Evolutionary conservation across 2,797 vertebrate genomes (phyloP).

Genomic region (Halcyon chelicuti): DNA sequence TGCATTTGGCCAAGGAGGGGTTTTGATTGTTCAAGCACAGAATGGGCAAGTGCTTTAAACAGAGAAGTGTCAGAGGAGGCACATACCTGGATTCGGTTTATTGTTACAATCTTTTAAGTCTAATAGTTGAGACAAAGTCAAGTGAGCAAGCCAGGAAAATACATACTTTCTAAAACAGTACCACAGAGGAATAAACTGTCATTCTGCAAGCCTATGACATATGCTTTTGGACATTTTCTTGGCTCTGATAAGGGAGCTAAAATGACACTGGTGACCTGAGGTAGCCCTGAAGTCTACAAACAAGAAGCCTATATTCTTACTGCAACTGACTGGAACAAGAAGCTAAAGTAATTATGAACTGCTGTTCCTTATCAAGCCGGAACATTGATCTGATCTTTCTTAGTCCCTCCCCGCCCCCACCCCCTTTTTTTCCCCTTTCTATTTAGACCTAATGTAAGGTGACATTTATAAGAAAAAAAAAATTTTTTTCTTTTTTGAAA

Average conservation of each 20-base stretch:
- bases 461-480: background rate
- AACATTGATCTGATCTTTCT: background rate
- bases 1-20: background rate
- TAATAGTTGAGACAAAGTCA: background rate
- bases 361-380: background rate
- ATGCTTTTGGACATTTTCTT: background rate
- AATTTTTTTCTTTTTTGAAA: background rate
- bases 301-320: background rate
- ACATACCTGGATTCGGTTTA: background rate
- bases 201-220: background rate
- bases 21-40: background rate
- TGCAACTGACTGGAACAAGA: background rate
- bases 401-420: no score
- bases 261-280: background rate
- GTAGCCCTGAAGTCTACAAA: background rate
- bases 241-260: background rate
- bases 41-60: background rate
- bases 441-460: background rate
- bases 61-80: background rate
- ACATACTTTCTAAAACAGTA: background rate
- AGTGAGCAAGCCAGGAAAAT: constrained; percentile 14
- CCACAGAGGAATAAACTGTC: background rate
- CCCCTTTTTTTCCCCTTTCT: background rate
- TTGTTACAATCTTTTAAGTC: background rate
- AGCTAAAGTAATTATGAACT: background rate